Base-by-base conservation (phyloP, 2,888 invertebrate genomes). In the Pilophorus perplexus region DNA sequence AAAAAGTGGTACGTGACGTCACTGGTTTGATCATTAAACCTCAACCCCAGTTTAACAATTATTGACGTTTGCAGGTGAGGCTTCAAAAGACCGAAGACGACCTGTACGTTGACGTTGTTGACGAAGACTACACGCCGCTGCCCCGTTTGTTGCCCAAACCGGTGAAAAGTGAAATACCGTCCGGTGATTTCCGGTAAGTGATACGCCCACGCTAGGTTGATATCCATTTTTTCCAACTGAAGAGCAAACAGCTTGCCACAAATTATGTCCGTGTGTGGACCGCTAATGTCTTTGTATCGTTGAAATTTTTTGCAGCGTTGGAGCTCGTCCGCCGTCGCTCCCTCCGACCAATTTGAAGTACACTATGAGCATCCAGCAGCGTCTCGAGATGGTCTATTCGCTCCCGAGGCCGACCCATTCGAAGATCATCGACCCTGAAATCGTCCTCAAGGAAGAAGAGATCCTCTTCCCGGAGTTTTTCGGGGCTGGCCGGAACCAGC, bases 381-480 rank as follows among this genome's bases (percentile, higher is more conserved):
- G 74, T 10, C 67, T 73, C 25, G 71, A 73, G 10, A 67, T 70
- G 16, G 69, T 77, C 20, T 72, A 73, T 48, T 74, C 73, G 46
- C 74, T 80, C 60, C 79, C 80, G n/a, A 73, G 77, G 37, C 84
- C 84, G 3, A 73, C 71, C 10, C 71, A 74, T 67, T 83, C 83
- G 74, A 69, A 76, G 25, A 48, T 71, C 12, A 71, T 83, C 16
- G 75, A 78, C 27, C 69, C 75, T 33, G 73, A 76, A 64, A 72
- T 72, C 22, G 77, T 83, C 23, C 78, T 77, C 16, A 80, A 82
- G 20, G 76, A 83, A 62, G 84, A 84, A 74, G 81, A 79, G 74
- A 75, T 75, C 69, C 75, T 83, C 37, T 80, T 82, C 74, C 74
- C 75, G 14, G 83, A 84, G 69, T 84, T 82, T 75, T 84, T 84